phyloP scores from a whole-genome alignment of 53 echinoderm and acorn worm species.

The Holothuria scabra region DNA sequence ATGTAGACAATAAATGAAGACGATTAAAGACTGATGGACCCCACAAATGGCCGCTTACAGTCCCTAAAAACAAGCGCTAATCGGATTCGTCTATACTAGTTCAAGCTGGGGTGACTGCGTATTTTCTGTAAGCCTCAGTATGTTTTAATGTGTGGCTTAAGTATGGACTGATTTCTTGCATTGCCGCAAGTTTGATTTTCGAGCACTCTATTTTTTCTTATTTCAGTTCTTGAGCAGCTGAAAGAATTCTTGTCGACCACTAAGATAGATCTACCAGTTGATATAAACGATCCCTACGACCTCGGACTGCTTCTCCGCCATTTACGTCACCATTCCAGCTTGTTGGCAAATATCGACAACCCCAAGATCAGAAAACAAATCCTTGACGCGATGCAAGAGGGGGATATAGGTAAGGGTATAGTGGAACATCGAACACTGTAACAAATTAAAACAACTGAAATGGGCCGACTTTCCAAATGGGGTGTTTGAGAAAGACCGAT shows the following conservation, averaged over 20 bases:
- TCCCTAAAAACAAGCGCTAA: too few relatives aligned
- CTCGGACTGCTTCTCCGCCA: constrained; percentile 91
- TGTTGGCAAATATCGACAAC: constrained; percentile 84
- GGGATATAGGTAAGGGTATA: constrained; percentile 25
- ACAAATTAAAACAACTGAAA: background rate
- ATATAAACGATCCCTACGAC: constrained; percentile 97
- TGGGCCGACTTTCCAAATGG: background rate
- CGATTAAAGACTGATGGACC: too few relatives aligned
- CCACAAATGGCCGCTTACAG: too few relatives aligned
- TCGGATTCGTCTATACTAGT: too few relatives aligned
- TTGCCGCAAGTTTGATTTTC: too few relatives aligned
- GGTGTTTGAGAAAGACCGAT: background rate
- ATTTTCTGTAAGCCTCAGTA: too few relatives aligned
- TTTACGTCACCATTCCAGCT: constrained; percentile 85
- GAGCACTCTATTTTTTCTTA: background rate
- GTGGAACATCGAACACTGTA: too few relatives aligned
- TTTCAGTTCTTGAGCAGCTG: constrained; percentile 78
- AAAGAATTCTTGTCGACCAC: constrained; percentile 77
- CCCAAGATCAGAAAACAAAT: constrained; percentile 76
- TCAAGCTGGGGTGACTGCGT: too few relatives aligned
- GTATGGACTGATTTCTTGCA: too few relatives aligned
- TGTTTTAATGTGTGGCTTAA: too few relatives aligned
- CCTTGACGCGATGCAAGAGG: constrained; percentile 59
- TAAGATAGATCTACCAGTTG: constrained; percentile 91
- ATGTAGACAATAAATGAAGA: too few relatives aligned